phyloP scores from a whole-genome alignment of 2,113 vertebrate genomes.

The Odontophorus gujanensis region DNA sequence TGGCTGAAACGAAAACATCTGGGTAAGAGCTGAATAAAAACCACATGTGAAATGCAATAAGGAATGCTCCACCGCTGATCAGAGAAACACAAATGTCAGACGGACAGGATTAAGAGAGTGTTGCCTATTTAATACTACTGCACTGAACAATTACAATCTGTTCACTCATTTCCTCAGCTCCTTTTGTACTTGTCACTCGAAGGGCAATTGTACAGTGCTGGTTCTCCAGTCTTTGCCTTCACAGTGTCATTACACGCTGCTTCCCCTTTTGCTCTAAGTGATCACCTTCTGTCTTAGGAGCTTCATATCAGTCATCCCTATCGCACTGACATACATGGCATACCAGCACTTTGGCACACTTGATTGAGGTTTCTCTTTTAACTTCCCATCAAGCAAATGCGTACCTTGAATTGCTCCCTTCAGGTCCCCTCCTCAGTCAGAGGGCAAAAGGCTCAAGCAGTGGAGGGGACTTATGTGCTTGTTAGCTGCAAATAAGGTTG shows the following conservation, averaged over 20 bases:
- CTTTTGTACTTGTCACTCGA: neutral
- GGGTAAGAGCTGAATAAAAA: conserved; percentile 52
- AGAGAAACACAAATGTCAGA: neutral
- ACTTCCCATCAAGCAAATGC: neutral
- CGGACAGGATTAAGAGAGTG: neutral
- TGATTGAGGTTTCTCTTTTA: neutral
- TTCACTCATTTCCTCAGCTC: neutral
- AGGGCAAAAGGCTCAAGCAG: neutral
- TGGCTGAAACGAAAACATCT: conserved; percentile 62
- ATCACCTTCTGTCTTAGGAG: neutral
- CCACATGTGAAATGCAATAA: neutral
- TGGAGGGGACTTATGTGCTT: neutral
- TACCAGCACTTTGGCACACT: neutral
- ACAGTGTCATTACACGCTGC: neutral
- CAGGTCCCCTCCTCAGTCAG: neutral
- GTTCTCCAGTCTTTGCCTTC: neutral
- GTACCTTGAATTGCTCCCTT: neutral
- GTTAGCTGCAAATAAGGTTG: accelerated
- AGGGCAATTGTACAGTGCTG: neutral
- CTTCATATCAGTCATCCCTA: neutral
- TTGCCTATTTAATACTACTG: neutral
- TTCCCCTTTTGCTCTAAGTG: neutral
- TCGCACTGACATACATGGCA: accelerated
- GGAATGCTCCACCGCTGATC: neutral
- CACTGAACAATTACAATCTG: neutral